These are phyloP conservation scores for Mus pahari DNA, from an alignment of 2,113 vertebrate genomes.

Conservation along the genomic window DNA sequence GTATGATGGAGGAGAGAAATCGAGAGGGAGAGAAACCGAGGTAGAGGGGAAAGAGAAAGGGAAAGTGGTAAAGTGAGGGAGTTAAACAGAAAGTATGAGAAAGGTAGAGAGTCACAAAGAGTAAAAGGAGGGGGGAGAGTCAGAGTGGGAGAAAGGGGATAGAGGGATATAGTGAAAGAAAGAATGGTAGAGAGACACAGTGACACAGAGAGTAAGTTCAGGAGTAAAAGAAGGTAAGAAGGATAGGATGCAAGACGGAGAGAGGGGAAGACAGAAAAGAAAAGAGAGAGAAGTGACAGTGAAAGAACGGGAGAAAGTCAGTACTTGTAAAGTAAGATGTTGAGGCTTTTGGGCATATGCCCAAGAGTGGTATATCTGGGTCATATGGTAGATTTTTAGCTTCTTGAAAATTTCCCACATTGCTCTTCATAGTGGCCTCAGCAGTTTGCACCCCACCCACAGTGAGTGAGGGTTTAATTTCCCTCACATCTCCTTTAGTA, in stretches of 20 bases:
- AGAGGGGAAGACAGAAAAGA: not conserved
- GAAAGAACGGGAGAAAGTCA: not conserved
- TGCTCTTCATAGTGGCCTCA: too few species aligned
- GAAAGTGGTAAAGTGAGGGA: not conserved
- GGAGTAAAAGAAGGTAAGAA: not conserved
- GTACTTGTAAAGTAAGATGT: not conserved
- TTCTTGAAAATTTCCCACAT: too few species aligned
- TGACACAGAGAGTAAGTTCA: not conserved
- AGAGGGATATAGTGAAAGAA: not conserved
- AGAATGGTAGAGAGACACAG: not conserved
- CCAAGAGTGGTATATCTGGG: too few species aligned
- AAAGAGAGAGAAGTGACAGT: not conserved
- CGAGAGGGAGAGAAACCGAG: not conserved
- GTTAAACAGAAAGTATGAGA: not conserved
- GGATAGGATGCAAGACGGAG: not conserved
- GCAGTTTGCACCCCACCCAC: not conserved
- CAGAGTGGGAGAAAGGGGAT: not conserved
- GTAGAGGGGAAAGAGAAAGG: not conserved
- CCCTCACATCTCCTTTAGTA: not conserved
- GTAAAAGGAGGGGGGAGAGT: not conserved
- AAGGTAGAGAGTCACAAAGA: not conserved
- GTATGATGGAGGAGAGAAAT: not conserved
- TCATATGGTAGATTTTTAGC: not conserved
- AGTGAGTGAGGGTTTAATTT: not conserved
- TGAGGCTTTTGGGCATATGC: not conserved